A percentile compares a stretch with the other conserved stretches of the same genome.
These are phyloP conservation scores for Glaucomys volans DNA, from an alignment of 2,113 vertebrate genomes.

Conservation along the genomic window DNA sequence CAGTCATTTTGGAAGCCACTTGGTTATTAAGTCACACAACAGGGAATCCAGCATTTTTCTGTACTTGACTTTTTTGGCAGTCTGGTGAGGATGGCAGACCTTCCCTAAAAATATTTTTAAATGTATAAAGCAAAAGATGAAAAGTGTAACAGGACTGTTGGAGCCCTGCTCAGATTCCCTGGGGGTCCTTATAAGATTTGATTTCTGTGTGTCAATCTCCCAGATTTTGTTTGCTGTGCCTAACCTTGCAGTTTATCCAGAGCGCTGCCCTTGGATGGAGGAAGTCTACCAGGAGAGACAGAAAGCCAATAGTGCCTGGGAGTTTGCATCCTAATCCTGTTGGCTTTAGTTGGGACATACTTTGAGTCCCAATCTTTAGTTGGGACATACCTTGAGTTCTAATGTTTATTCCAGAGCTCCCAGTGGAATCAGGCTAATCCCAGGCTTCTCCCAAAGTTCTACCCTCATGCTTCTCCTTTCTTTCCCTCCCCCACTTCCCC, in stretches of 20 bases:
- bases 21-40: not conserved
- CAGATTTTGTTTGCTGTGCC: not conserved
- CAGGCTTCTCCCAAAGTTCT: not conserved
- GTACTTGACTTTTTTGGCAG: not conserved
- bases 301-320: too few species aligned
- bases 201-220: not conserved
- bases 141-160: not conserved
- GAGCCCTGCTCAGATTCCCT: not conserved
- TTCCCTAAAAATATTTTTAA: not conserved
- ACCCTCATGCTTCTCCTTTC: not conserved
- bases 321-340: too few species aligned
- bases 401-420: not conserved
- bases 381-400: not conserved
- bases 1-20: not conserved
- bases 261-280: too few species aligned
- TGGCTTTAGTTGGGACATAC: too few species aligned
- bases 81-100: not conserved
- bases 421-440: accelerated
- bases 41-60: not conserved
- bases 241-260: not conserved
- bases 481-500: not conserved
- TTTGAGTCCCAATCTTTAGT: too few species aligned
- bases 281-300: too few species aligned
- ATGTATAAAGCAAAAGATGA: not conserved
- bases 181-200: too few species aligned